phyloP scores from a whole-genome alignment of 2,888 invertebrate species.

The Rhamphomyia laevipes region DNA sequence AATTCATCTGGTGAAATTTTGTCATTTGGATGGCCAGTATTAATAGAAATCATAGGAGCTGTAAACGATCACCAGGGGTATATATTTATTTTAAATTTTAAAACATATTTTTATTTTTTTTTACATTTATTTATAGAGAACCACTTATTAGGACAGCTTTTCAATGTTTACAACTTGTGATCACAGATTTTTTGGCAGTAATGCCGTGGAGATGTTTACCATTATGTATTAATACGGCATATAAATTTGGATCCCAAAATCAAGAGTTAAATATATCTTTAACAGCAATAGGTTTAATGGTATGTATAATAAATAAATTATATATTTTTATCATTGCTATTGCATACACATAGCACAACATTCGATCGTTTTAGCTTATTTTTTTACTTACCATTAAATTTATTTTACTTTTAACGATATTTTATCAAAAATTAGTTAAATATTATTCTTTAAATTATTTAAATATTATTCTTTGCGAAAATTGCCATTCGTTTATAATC shows the following conservation, averaged over 20 bases:
- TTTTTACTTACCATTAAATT: too few relatives aligned
- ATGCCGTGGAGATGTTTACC: conserved; percentile 89
- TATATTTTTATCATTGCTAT: too few relatives aligned
- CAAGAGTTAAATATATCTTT: conserved; percentile 94
- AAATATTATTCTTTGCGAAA: too few relatives aligned
- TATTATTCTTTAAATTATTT: too few relatives aligned
- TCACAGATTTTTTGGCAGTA: conserved; percentile 85
- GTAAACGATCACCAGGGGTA: conserved; percentile 87
- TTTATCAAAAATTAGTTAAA: too few relatives aligned
- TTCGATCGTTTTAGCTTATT: too few relatives aligned
- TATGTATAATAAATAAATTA: conserved; percentile 37
- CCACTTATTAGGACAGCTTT: conserved; percentile 87
- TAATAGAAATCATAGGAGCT: conserved; percentile 90
- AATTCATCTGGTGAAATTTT: conserved; percentile 88
- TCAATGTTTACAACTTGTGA: conserved; percentile 89
- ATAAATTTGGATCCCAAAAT: conserved; percentile 91
- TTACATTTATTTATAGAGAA: conserved; percentile 49
- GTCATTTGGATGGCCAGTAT: conserved; percentile 88
- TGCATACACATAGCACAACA: too few relatives aligned
- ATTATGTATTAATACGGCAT: conserved; percentile 81
- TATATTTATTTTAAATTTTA: conserved; percentile 5
- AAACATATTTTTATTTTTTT: neutral
- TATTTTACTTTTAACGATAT: too few relatives aligned
- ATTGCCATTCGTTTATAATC: too few relatives aligned
- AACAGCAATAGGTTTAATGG: conserved; percentile 93